Base-by-base conservation (phyloP, 1,140 invertebrate genomes). In the Mya arenaria region DNA sequence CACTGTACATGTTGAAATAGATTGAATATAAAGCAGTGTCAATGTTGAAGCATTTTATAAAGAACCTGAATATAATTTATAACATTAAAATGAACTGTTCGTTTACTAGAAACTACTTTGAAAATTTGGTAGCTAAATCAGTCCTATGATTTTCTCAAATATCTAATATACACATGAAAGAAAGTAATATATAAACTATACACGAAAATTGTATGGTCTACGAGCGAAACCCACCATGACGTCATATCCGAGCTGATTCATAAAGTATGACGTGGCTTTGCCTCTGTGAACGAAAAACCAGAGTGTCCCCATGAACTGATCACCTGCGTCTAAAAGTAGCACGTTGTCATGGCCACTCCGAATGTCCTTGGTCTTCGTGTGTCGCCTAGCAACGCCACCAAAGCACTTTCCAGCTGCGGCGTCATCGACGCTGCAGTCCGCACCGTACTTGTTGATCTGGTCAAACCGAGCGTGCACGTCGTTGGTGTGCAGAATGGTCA, bases 381-480 rank as follows among this genome's bases (percentile, higher is more conserved):
- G 17, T 74, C 94, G 94, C 66, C 97, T 94, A 0, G 96, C 95
- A 87, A 97, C 96, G 0, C 97, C 97, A n/a, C 97, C 97, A 85
- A 95, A 97, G 91, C 97, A 97, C 69, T 95, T 94, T 4, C 94
- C 87, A 95, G 25, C 96, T 3, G 55, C 85, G 34, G 75, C 84
- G 37, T 91, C 83, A 4, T 65, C 95, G 4, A 91, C 72, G 0
- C 94, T 93, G 89, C 96, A 97, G 0, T 93, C 92, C 0, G 95
- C 94, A 10, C 95, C 95, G 25, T 95, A 94, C 34, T 95, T 95
- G 0, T 95, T 95, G 30, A 85, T 86, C 91, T 97, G 95, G 71
- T 97, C 96, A 89, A 97, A 97, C 34, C 96, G 94, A 0, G 96
- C 94, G 88, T 98, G 97, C 94, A 98, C 96, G 88, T 98, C 97